Conservation (phyloP, 2,888 invertebrate species). For the Yponomeuta sedellus region DNA sequence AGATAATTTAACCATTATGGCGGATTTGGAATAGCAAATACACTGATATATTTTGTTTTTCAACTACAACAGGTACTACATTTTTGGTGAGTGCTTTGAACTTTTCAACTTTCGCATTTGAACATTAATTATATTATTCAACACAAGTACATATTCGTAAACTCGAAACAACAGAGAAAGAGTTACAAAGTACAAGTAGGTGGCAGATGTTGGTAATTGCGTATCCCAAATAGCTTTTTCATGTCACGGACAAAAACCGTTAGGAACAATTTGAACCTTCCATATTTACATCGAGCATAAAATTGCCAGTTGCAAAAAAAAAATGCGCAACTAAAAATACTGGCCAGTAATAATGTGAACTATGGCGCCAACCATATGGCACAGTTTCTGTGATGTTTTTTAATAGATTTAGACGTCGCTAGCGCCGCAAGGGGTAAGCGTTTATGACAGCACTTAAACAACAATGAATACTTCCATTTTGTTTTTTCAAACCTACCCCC, state of each 20-base stretch:
- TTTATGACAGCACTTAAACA: conserved; percentile 45
- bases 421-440: conserved; percentile 19
- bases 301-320: not conserved
- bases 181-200: not conserved
- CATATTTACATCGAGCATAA: not conserved
- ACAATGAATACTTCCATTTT: conserved; percentile 40
- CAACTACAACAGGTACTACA: too few species aligned
- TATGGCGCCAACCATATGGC: conserved; percentile 68
- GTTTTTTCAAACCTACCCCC: conserved; percentile 36
- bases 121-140: too few species aligned
- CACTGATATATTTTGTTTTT: too few species aligned
- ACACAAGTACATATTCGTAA: not conserved
- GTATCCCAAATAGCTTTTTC: not conserved
- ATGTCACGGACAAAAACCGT: not conserved
- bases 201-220: not conserved
- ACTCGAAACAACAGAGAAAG: not conserved
- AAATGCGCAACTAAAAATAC: not conserved
- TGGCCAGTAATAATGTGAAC: not conserved
- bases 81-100: too few species aligned
- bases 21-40: too few species aligned
- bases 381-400: conserved; percentile 40
- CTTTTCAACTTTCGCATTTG: too few species aligned
- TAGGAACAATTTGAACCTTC: not conserved
- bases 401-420: conserved; percentile 30
- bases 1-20: too few species aligned